phyloP scores from a whole-genome alignment of 2,888 invertebrate species.

The Fragum fragum region DNA sequence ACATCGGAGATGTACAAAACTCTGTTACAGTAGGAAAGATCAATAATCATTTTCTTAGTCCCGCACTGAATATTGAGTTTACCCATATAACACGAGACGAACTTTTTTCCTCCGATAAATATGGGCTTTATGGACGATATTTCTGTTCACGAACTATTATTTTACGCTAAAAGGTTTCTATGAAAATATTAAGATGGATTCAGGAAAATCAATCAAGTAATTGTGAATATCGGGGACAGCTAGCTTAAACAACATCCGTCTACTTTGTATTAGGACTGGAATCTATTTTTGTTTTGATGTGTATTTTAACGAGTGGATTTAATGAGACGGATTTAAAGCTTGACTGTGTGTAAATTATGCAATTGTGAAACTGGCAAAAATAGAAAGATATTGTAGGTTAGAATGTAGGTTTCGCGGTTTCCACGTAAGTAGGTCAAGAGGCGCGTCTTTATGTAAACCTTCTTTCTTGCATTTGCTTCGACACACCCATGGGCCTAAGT shows the following conservation, averaged over 20 bases:
- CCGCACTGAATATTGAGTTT: slow-evolving; percentile 17
- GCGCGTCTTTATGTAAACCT: too few species aligned
- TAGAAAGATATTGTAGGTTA: too few species aligned
- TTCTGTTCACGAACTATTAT: not conserved
- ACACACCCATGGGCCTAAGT: too few species aligned
- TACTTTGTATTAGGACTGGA: not conserved
- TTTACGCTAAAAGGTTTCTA: slow-evolving; percentile 1
- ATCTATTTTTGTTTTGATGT: not conserved
- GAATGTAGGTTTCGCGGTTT: too few species aligned
- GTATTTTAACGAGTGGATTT: not conserved
- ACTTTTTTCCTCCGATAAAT: slow-evolving; percentile 5
- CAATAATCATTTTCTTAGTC: slow-evolving; percentile 19
- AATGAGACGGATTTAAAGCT: not conserved
- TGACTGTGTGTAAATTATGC: too few species aligned
- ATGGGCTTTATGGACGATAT: slow-evolving; percentile 1
- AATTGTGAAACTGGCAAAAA: too few species aligned
- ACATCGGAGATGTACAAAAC: slow-evolving; percentile 10
- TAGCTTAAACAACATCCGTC: not conserved
- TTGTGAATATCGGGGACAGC: slow-evolving; percentile 1
- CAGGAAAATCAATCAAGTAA: slow-evolving; percentile 11
- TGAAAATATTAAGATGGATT: slow-evolving; percentile 3
- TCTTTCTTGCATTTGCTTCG: too few species aligned
- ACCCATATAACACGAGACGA: slow-evolving; percentile 8
- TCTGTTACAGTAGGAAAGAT: slow-evolving; percentile 9
- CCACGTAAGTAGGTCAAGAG: too few species aligned